These are phyloP conservation scores for Nyctibius grandis DNA, from an alignment of 2,797 vertebrate genomes.

Conservation along the genomic window DNA sequence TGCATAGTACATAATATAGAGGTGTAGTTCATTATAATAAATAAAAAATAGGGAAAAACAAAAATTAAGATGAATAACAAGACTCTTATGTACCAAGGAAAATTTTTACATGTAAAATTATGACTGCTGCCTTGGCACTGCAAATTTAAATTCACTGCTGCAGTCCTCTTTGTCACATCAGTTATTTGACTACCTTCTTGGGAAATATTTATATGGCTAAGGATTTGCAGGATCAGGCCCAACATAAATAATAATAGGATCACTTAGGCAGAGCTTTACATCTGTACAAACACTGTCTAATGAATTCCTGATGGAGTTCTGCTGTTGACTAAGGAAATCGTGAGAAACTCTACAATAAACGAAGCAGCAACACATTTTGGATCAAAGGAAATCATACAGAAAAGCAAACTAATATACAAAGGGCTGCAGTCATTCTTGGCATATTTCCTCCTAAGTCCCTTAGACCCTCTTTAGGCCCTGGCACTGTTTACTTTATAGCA, in stretches of 20 bases:
- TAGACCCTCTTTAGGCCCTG: background rate
- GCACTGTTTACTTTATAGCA: background rate
- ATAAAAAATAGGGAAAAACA: accelerated
- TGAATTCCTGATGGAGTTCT: constrained; percentile 59
- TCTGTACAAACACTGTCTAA: constrained; percentile 54
- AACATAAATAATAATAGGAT: constrained; percentile 53
- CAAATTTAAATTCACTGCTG: background rate
- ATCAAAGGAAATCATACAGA: constrained; percentile 41
- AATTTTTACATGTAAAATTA: background rate
- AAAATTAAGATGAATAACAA: background rate
- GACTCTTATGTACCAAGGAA: background rate
- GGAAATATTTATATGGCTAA: constrained; percentile 4
- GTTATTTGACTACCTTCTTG: background rate
- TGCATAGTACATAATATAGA: background rate
- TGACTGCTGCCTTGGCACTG: background rate
- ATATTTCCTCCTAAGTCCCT: background rate
- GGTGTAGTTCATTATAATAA: background rate
- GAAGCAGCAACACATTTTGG: constrained; percentile 23
- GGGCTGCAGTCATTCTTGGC: background rate
- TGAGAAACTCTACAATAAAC: constrained; percentile 23
- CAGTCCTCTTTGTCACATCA: background rate
- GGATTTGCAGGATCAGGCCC: constrained; percentile 9
- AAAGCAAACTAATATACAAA: constrained; percentile 9
- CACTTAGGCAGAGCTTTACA: constrained; percentile 44
- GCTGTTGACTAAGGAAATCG: constrained; percentile 41